Conservation (phyloP, 2,113 vertebrate species). For the Myiozetetes cayanensis region DNA sequence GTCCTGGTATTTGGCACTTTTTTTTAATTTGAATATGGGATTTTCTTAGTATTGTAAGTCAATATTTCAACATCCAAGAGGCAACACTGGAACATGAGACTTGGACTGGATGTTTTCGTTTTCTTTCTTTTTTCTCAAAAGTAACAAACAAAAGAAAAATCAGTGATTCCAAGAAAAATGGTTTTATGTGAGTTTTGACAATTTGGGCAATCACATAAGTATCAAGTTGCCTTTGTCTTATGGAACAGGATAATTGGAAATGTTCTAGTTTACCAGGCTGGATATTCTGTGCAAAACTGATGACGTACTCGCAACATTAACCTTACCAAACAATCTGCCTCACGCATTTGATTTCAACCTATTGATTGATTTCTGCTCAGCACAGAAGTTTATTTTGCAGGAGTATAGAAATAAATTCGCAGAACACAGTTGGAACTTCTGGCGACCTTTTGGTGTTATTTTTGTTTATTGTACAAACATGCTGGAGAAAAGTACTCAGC, state of each 20-base stretch:
- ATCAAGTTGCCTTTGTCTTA: background rate
- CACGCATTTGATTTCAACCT: background rate
- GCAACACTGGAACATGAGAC: background rate
- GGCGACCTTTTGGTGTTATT: background rate
- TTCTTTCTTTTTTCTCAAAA: background rate
- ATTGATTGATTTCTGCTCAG: background rate
- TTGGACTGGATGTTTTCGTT: background rate
- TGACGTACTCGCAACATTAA: background rate
- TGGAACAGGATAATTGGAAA: background rate
- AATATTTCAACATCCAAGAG: background rate
- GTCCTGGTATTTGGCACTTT: background rate
- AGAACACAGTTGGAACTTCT: background rate
- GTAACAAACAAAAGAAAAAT: background rate
- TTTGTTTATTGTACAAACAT: background rate
- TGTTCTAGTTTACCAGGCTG: background rate
- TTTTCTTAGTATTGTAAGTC: background rate
- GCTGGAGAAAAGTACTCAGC: rapidly evolving
- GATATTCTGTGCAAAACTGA: background rate
- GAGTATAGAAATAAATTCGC: background rate
- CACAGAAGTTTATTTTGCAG: background rate
- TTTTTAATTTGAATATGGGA: background rate
- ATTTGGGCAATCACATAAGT: background rate
- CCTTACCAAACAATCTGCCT: background rate
- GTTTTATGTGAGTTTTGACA: background rate
- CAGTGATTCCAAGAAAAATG: background rate